These are phyloP conservation scores for Conchocele bisecta DNA, from an alignment of 2,888 invertebrate species.

Conservation along the genomic window DNA sequence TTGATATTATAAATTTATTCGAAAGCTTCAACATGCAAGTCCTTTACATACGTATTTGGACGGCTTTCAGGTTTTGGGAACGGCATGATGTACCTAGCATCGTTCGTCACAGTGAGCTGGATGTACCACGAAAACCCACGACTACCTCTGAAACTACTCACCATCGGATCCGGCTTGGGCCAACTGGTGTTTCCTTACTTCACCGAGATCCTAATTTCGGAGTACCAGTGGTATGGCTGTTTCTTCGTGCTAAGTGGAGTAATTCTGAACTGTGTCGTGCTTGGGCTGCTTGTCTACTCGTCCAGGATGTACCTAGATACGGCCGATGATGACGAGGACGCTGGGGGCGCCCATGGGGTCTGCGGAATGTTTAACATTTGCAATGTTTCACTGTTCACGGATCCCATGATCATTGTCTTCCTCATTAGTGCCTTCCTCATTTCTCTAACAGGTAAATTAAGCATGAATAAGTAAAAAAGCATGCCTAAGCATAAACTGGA, in stretches of 20 bases:
- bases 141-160: constrained; percentile 15
- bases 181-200: constrained; percentile 28
- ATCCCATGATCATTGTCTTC: constrained; percentile 3
- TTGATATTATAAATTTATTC: too few relatives aligned
- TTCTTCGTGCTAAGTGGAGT: constrained; percentile 24
- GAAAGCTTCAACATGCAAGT: too few relatives aligned
- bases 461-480: too few relatives aligned
- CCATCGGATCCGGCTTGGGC: constrained; percentile 29
- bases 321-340: neutral
- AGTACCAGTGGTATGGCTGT: constrained; percentile 34
- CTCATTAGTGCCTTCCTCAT: neutral
- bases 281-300: constrained; percentile 7
- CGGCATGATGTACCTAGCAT: constrained; percentile 22
- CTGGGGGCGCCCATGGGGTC: neutral
- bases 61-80: constrained; percentile 10
- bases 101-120: constrained; percentile 24
- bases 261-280: constrained; percentile 20
- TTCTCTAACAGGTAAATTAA: constrained; percentile 6
- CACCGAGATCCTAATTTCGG: constrained; percentile 23
- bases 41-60: too few relatives aligned
- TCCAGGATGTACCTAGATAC: neutral
- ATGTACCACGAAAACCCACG: constrained; percentile 17
- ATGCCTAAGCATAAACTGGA: too few relatives aligned
- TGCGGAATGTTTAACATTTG: too few relatives aligned
- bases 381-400: constrained; percentile 2